A percentile compares a stretch with the other conserved stretches of the same genome.
These are phyloP conservation scores for Spinus olivaceus DNA, from an alignment of 2,797 vertebrate species.

Conservation along the genomic window DNA sequence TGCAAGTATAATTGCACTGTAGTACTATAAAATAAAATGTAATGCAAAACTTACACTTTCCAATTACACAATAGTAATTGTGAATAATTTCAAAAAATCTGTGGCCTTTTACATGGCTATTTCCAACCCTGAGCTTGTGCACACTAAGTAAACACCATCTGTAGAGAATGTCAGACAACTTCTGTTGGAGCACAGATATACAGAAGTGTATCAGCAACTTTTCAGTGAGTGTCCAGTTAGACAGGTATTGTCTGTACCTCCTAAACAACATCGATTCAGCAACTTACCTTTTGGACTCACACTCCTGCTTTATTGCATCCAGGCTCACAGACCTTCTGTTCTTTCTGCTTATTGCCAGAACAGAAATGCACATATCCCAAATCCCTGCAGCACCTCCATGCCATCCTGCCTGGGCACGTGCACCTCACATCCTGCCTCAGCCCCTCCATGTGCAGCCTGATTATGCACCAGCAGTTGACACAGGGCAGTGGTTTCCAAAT, in stretches of 20 bases:
- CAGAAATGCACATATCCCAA: rapidly evolving
- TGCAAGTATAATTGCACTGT: constrained; percentile 25
- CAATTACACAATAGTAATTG: constrained; percentile 66
- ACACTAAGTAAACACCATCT: constrained; percentile 72
- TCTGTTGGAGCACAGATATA: constrained; percentile 15
- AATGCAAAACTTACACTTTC: constrained; percentile 60
- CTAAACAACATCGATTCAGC: background rate
- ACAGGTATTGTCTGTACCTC: background rate
- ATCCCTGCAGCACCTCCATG: background rate
- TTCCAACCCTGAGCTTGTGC: constrained; percentile 54
- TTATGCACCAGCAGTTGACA: background rate
- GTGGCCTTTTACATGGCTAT: constrained; percentile 55
- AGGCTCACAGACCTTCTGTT: background rate
- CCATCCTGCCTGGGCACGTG: background rate
- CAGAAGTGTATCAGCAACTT: constrained; percentile 5
- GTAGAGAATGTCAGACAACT: constrained; percentile 53
- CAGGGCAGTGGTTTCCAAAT: constrained; percentile 1
- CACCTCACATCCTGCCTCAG: background rate
- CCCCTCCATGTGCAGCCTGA: background rate
- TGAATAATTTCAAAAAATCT: constrained; percentile 67
- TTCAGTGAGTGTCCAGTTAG: background rate
- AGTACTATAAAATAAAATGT: constrained; percentile 61
- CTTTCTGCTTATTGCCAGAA: background rate
- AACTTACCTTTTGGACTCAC: background rate
- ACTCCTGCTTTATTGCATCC: background rate